Conservation (phyloP, 2,113 vertebrate species). For the Neopipo cinnamomea region DNA sequence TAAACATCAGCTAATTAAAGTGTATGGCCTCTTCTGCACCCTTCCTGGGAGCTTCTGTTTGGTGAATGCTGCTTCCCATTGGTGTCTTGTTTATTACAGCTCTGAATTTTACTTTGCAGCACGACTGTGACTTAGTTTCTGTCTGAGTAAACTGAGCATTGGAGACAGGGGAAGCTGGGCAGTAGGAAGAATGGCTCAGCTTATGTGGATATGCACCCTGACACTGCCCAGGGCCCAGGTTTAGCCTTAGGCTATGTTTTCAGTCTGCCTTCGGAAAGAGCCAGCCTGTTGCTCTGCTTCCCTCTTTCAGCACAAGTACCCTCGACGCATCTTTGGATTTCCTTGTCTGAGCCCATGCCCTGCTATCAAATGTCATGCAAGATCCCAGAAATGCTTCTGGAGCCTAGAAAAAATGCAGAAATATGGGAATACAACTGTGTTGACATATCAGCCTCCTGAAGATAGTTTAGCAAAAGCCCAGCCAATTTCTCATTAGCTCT, state of each 20-base stretch:
- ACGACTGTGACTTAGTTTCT: background rate
- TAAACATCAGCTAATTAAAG: conserved; percentile 26
- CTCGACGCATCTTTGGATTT: background rate
- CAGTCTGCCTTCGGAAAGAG: background rate
- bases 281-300: background rate
- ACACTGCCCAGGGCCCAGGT: background rate
- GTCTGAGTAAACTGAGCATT: background rate
- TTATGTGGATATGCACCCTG: background rate
- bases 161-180: background rate
- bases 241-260: background rate
- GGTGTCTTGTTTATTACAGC: background rate
- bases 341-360: background rate
- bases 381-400: background rate
- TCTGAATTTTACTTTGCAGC: background rate
- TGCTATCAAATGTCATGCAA: background rate
- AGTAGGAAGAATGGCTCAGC: background rate
- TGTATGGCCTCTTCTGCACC: background rate
- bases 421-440: background rate
- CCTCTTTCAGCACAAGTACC: background rate
- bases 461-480: background rate
- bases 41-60: background rate
- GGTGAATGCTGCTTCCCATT: background rate
- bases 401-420: background rate
- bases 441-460: background rate
- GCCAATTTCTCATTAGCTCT: background rate